Evolutionary conservation across 2,797 vertebrate genomes (phyloP).

Genomic region (Microhierax caerulescens): DNA sequence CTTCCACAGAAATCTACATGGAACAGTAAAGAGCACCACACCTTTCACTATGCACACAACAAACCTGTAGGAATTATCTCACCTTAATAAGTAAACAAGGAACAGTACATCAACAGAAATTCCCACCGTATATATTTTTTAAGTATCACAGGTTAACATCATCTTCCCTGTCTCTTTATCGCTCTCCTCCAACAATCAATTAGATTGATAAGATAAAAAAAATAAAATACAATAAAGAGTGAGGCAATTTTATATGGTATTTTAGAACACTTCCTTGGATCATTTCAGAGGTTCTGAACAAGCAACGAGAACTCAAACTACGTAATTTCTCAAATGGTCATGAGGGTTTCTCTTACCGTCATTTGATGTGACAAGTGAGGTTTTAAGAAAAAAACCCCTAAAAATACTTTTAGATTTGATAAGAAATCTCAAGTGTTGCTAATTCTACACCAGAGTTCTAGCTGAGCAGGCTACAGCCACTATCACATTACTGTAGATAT

Average conservation of each 20-base stretch:
- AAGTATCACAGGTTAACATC: background rate
- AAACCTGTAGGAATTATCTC: background rate
- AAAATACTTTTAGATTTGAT: background rate
- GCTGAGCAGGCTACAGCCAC: background rate
- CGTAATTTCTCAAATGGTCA: background rate
- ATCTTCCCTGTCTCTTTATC: background rate
- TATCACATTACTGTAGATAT: background rate
- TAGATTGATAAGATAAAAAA: background rate
- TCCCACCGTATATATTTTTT: background rate
- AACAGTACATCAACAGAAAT: background rate
- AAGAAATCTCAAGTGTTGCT: background rate
- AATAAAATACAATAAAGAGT: background rate
- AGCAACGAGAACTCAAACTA: background rate
- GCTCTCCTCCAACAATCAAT: background rate
- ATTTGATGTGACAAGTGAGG: background rate
- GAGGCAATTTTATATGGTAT: rapidly evolving
- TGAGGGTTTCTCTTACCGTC: background rate
- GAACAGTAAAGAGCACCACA: background rate
- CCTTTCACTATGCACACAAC: background rate
- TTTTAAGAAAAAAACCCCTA: background rate
- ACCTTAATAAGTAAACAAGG: background rate
- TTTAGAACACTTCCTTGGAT: background rate
- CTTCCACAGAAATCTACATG: background rate
- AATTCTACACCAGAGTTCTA: background rate
- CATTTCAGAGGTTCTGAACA: background rate